A percentile compares a stretch with the other conserved stretches of the same genome.
These are phyloP conservation scores for Stenurella melanura DNA, from an alignment of 2,888 invertebrate species.

Conservation along the genomic window DNA sequence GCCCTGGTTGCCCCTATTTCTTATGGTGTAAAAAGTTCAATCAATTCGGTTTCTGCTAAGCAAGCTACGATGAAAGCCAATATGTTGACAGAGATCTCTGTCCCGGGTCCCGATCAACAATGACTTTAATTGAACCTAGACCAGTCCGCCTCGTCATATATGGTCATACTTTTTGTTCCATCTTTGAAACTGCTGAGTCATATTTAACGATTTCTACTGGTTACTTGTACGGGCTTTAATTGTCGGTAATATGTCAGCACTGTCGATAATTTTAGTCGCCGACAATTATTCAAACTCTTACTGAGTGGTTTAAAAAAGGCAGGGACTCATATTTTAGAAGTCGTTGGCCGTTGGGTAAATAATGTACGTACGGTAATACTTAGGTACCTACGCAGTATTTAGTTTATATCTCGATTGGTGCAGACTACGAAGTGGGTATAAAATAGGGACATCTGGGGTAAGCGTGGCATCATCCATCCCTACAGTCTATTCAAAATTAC, in stretches of 20 bases:
- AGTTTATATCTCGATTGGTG: neutral
- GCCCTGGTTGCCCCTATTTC: neutral
- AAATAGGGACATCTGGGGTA: neutral
- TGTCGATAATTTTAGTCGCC: conserved; percentile 9
- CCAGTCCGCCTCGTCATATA: conserved; percentile 49
- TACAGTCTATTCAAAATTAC: too few relatives aligned
- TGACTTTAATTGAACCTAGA: conserved; percentile 27
- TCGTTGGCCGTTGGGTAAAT: neutral
- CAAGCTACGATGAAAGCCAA: conserved; percentile 7
- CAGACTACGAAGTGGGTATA: neutral
- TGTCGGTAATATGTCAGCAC: conserved; percentile 28
- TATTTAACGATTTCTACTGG: conserved; percentile 22
- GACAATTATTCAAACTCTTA: neutral
- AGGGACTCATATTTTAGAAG: neutral
- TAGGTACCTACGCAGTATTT: too few relatives aligned
- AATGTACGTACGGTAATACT: too few relatives aligned
- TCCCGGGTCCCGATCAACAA: conserved; percentile 12
- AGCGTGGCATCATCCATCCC: too few relatives aligned
- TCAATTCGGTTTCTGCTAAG: neutral
- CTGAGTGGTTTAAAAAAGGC: neutral
- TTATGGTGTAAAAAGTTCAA: neutral
- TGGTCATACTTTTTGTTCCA: conserved; percentile 51
- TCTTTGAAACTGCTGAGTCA: conserved; percentile 29
- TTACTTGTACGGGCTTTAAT: conserved; percentile 16
- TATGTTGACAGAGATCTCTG: conserved; percentile 7